Evolutionary conservation across 2,797 vertebrate species (phyloP), one percentile per base, ranked within the genome.

Genomic region (Sebastes itinus): DNA sequence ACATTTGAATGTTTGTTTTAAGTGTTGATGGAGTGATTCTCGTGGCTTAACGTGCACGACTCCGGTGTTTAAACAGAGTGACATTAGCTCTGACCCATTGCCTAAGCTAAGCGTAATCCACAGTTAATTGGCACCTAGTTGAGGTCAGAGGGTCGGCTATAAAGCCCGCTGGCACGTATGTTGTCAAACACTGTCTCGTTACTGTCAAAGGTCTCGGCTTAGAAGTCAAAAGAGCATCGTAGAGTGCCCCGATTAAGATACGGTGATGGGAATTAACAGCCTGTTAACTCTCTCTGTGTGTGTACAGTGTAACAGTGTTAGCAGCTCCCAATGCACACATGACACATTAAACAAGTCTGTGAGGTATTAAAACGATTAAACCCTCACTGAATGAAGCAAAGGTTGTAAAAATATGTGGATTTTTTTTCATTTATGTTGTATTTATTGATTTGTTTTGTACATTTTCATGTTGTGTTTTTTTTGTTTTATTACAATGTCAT

Each of bases 41-140:
- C 79, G 80, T 46, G 80, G 76, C 80, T 88, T 79, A 81, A 23
- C 71, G 11, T 89, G 75, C 68, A n/a, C 75, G 80, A 87, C 92
- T 83, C 89, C 78, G 54, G 78, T 72, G 82, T 92, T 94, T 92
- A 91, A 90, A 87, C 76, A 85, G 87, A 89, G 91, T 92, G 92
- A 92, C 93, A 91, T 91, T 88, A 88, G 90, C 92, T 32, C 78
- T 95, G 94, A 95, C 92, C 95, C 90, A 75, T 92, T 87, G 78
- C 90, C 85, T 88, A 87, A 81, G 92, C 92, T 94, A 92, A 93
- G 88, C 90, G 52, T 96, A 96, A 96, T 96, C 95, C 95, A 94
- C 88, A 93, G 92, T 94, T 96, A 95, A 96, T 95, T 96, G 95
- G 94, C 94, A 94, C 94, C 93, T 95, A 81, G 89, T 69, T 33